Base-by-base conservation (phyloP, 2,888 invertebrate species). In the Anticlea derivata region DNA sequence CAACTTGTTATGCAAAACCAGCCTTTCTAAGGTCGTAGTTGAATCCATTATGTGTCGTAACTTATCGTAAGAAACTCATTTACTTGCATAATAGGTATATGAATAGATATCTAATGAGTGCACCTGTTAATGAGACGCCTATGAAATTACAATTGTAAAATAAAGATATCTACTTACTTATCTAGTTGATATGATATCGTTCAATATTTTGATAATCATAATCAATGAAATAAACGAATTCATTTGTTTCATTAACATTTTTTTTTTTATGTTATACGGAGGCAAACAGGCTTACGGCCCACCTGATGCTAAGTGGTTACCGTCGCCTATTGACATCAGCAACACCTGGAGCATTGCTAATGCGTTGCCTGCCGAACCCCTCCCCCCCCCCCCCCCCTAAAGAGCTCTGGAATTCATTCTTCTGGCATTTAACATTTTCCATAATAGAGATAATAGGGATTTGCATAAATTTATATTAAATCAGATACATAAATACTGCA, bases 11-110 rank as follows among this genome's bases (percentile, higher is more conserved):
- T 70, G 69, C 63, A 70, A 73, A 66, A 61, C 50, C 7, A 61
- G 64, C 65, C 70, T 76, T 73, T 75, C 73, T 75, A 70, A 75
- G 79, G 76, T 80, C 67, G 66, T 50, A 79, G 80, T 78, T 75
- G 69, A 75, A 66, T 65, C 65, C 60, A 70, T 70, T 68, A 66
- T 40, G 62, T 69, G 68, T 66, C 60, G 65, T 66, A 72, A 71
- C 56, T 53, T 70, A 67, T 65, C 64, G 65, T 67, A 66, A 65
- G 63, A 57, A 64, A 66, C 67, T 63, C 60, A 68, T 68, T 70
- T 69, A 50, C 65, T 76, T 76, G 65, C 73, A 70, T 71, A 74
- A 75, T 17, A 17, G 17, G 17, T 63, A 49, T 63, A 52, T 47
- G 54, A 47, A 58, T 41, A 37, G 24, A 50, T 49, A 61, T 57